Base-by-base conservation (phyloP, 2,888 invertebrate species). In the Seladonia tumulorum region DNA sequence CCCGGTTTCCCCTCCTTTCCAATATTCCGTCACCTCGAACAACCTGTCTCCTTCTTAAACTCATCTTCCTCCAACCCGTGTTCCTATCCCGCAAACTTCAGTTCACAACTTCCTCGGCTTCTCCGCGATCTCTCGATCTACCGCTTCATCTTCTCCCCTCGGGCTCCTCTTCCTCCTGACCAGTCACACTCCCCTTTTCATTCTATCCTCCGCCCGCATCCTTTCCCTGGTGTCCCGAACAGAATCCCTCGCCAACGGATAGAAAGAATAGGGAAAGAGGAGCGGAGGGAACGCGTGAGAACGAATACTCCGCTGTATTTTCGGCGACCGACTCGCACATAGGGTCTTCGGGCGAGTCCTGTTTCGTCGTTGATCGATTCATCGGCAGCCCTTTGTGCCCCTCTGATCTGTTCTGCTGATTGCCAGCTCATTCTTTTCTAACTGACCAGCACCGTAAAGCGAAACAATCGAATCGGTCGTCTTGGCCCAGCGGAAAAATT, bases 121-220 rank as follows among this genome's bases (percentile, higher is more conserved):
- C 68, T 39, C 22, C 68, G 47, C 79, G 82, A 82, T 80, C 66
- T 57, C 72, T 39, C 81, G 83, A 81, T 81, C 68, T n/a, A 29
- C n/a, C 72, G 76, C 57, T 29, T 72, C 83, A 25, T 83, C 57
- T 66, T 72, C 42, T 5, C 60, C 74, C 35, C 22, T 22, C 53
- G 3, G 22, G 22, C 10, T 8, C 53, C 53, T n/a, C 22, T 22
- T 22, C 3, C 53, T 53, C 53, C 53, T n/a, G 22, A 53, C 53
- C n/a, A n/a, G 10, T n/a, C 22, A 10, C 22, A 22, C n/a, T 18
- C 10, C n/a, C 39, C 45, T 10, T 71, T 63, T 71, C 82, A 45
- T 71, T 66, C 82, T 18, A 72, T 79, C 75, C 8, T 35, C 25
- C 7, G n/a, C 84, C 82, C 82, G 82, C 85, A 82, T 82, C 71